Evolutionary conservation across 2,113 vertebrate species (phyloP).

Genomic region (Zosterops borbonicus): DNA sequence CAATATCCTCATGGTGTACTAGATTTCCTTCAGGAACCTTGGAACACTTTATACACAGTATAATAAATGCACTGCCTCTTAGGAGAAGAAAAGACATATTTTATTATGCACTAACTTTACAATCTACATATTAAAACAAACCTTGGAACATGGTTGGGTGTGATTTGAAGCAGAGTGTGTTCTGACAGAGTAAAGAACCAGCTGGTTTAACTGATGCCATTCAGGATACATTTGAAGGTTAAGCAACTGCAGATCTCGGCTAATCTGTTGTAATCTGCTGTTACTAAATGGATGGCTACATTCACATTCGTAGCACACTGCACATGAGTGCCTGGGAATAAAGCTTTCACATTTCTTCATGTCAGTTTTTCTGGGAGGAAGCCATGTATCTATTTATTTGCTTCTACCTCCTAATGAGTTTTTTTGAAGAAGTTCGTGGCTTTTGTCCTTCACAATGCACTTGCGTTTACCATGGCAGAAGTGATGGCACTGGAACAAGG

Average conservation of each 20-base stretch:
- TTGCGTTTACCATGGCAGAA: conserved; percentile 83
- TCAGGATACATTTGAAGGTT: conserved; percentile 78
- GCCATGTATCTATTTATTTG: conserved; percentile 79
- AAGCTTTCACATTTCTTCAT: conserved; percentile 29
- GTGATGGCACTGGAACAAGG: conserved; percentile 85
- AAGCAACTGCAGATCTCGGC: conserved; percentile 74
- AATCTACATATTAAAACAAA: neutral
- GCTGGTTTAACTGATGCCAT: conserved; percentile 54
- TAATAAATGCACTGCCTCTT: neutral
- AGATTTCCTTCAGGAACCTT: neutral
- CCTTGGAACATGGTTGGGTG: neutral
- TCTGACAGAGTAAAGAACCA: conserved; percentile 1
- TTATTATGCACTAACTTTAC: neutral
- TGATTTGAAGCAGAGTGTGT: neutral
- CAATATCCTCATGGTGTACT: neutral
- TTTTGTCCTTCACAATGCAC: conserved; percentile 94
- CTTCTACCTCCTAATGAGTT: conserved; percentile 75
- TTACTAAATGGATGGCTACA: conserved; percentile 65
- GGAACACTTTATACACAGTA: neutral
- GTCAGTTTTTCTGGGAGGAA: conserved; percentile 39
- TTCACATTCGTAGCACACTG: neutral
- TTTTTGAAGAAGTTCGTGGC: conserved; percentile 65
- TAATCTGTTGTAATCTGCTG: conserved; percentile 84
- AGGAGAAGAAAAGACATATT: neutral
- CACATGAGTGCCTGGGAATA: conserved; percentile 28